phyloP scores from a whole-genome alignment of 2,113 vertebrate species.

The Microcebus ravelobensis region DNA sequence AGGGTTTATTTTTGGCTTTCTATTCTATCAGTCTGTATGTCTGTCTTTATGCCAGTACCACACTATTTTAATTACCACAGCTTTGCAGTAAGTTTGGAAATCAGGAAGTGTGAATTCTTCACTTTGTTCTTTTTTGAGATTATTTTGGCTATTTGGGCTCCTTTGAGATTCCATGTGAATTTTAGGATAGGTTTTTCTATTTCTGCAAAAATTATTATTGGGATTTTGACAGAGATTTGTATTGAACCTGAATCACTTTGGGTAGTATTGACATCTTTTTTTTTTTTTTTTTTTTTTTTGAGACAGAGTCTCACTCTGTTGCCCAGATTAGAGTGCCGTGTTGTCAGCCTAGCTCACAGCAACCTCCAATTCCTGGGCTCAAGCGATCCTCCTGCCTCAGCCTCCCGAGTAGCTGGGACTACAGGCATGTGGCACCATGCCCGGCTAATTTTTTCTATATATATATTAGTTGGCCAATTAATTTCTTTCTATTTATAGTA shows the following conservation, averaged over 20 bases:
- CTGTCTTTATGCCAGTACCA: not conserved
- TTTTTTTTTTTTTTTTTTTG: no score
- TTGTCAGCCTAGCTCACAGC: no score
- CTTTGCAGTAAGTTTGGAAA: not conserved
- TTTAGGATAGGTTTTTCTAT: not conserved
- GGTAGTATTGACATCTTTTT: not conserved
- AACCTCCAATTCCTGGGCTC: no score
- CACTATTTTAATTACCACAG: not conserved
- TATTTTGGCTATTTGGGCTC: not conserved
- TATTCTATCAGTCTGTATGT: not conserved
- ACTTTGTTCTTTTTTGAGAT: not conserved
- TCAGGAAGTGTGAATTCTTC: not conserved
- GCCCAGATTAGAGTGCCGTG: no score
- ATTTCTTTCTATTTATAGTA: no score
- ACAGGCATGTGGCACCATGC: no score
- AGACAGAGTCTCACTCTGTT: no score
- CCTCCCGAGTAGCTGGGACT: no score
- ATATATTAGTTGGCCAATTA: no score
- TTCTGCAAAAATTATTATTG: not conserved
- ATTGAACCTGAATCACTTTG: not conserved
- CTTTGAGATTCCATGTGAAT: not conserved
- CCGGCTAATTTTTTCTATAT: no score
- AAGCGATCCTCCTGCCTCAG: no score
- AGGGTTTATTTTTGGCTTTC: not conserved
- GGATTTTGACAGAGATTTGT: not conserved